These are phyloP conservation scores for Pachyramphus minor DNA, from an alignment of 2,113 vertebrate genomes.

Conservation along the genomic window DNA sequence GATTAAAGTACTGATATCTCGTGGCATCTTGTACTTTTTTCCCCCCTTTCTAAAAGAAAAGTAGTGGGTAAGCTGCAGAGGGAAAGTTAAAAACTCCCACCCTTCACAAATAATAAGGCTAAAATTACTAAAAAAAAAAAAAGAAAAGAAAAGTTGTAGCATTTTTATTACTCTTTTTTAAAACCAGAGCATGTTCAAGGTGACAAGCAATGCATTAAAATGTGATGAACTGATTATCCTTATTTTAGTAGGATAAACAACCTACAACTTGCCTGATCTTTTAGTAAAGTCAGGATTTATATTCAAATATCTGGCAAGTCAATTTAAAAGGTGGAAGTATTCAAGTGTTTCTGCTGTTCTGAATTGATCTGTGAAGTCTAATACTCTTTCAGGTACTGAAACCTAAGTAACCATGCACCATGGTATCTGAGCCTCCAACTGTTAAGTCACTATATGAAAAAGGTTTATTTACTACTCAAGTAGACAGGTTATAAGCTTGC, in stretches of 20 bases:
- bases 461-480: not conserved
- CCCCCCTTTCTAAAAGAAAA: not conserved
- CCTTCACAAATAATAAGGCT: not conserved
- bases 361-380: not conserved
- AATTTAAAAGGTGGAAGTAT: not conserved
- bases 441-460: not conserved
- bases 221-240: not conserved
- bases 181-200: not conserved
- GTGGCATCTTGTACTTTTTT: not conserved
- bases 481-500: not conserved
- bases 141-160: not conserved
- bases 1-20: not conserved
- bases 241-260: not conserved
- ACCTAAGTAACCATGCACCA: not conserved
- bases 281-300: not conserved
- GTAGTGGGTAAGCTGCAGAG: not conserved
- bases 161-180: not conserved
- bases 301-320: not conserved
- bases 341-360: not conserved
- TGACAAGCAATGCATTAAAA: not conserved
- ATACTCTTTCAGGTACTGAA: not conserved
- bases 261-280: not conserved
- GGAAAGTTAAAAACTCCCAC: not conserved
- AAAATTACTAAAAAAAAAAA: not conserved
- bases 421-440: not conserved